Evolutionary conservation across 1,140 invertebrate genomes (phyloP), one percentile per base, ranked within the genome.

Genomic region (Euura saliciscinereae): DNA sequence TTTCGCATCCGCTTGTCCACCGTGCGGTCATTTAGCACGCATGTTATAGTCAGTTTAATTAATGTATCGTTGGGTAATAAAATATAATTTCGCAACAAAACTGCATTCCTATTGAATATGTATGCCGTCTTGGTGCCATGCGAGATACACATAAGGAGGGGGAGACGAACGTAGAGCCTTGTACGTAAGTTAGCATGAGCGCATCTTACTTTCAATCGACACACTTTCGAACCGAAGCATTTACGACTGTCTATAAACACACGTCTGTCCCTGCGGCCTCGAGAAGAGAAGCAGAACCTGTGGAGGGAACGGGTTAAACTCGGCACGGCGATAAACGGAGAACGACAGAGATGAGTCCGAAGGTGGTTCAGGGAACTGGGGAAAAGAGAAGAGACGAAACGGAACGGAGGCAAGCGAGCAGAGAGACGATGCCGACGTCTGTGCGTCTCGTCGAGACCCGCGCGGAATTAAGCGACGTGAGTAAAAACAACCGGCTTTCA

Each of bases 171-270:
- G 51, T n/a, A 59, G 3, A 59, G 51, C 51, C 51, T 6, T 59
- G 51, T 59, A 28, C 28, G 28, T 28, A 28, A 28, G 28, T 28
- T 28, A 28, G 28, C 28, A 11, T 59, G 10, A n/a, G 51, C 51
- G 51, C 51, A 59, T 59, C 51, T 59, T 59, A 59, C 51, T 59
- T 59, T 59, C 51, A 59, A 59, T 59, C 51, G 51, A 59, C 51
- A 59, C 51, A 59, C 51, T 59, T 59, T 59, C 51, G 51, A 59
- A 59, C 51, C 51, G 51, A 59, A 59, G 51, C 51, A 59, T 59
- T 59, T 59, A 59, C 51, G 51, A 59, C 51, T 59, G 51, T 59
- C 51, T 59, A 59, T 59, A 59, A 59, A 59, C 51, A 59, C 6
- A 59, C 51, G 51, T 59, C 51, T 59, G 51, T 59, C 51, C 28